Base-by-base conservation (phyloP, 2,113 vertebrate genomes). In the Cariama cristata region DNA sequence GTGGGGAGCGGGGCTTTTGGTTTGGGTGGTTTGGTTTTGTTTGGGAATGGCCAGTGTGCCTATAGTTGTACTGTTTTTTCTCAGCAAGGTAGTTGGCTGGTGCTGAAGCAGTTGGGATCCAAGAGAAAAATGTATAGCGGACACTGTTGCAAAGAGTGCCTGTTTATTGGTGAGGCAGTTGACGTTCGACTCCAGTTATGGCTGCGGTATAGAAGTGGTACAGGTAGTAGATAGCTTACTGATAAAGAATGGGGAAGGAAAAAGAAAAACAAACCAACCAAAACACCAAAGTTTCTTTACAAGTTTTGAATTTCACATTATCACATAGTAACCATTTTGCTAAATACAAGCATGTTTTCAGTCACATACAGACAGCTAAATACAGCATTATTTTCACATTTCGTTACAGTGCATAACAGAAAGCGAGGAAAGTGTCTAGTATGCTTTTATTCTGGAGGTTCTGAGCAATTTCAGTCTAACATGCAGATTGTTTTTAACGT, bases 291-390 rank as follows among this genome's bases (percentile, higher is more conserved):
- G 67, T 91, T 93, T 96, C 91, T 97, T 97, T 96, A 98, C 95
- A 98, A 97, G 98, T 96, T 97, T 98, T 94, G 95, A 97, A 98
- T 98, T 96, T 98, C 97, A 98, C 97, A 96, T 87, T 93, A 97
- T 98, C 97, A 98, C 98, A 18, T 91, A 94, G 98, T 97, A 98
- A 98, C 94, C 95, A 88, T 97, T 98, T 98, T 98, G 98, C 99
- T 99, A 99, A 98, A 97, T 98, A 99, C 98, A 98, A 97, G 98
- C 98, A 98, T 97, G 87, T 98, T 98, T 98, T 97, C 98, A 98
- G 98, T 98, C 98, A 98, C 98, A 85, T 98, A 98, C 97, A 98
- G 98, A 98, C 97, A 98, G 98, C 98, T 99, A 98, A 98, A 98
- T 98, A 98, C 98, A 98, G 98, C 97, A 66, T 95, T 97, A 97